These are phyloP conservation scores for Cranoglanis bouderius DNA, from an alignment of 2,113 vertebrate species.

Conservation along the genomic window DNA sequence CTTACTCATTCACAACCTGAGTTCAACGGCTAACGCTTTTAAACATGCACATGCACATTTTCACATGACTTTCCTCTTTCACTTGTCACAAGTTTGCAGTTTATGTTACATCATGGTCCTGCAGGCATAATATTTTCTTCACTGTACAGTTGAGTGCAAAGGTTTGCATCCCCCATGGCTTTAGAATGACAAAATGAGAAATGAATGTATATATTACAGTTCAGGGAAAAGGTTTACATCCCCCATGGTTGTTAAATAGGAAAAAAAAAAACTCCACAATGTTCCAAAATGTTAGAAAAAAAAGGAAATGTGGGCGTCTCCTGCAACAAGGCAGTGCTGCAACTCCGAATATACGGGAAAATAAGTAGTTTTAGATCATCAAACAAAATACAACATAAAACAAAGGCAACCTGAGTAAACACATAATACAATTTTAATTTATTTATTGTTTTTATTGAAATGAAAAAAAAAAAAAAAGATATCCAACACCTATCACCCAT, in stretches of 20 bases:
- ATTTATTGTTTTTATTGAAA: no score
- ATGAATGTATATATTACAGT: neutral
- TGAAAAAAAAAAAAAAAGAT: no score
- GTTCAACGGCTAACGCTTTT: neutral
- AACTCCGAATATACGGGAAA: neutral
- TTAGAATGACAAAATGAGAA: neutral
- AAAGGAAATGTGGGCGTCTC: neutral
- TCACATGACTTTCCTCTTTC: neutral
- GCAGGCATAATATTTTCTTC: neutral
- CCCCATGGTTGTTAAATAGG: neutral
- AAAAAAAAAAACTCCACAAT: neutral
- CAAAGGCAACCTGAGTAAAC: no score
- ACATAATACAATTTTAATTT: no score
- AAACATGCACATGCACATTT: neutral
- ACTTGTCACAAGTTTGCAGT: neutral
- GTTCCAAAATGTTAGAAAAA: neutral
- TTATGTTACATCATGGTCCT: neutral
- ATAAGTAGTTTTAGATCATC: neutral
- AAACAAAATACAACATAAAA: no score
- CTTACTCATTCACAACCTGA: neutral
- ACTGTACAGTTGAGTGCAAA: neutral
- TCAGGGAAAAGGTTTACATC: neutral
- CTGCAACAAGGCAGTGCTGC: neutral
- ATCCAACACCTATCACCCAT: no score
- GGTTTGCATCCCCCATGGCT: neutral